A percentile compares a stretch with the other conserved stretches of the same genome.
These are phyloP conservation scores for Trichonephila clavipes DNA, from an alignment of 1,140 invertebrate species.

Conservation along the genomic window DNA sequence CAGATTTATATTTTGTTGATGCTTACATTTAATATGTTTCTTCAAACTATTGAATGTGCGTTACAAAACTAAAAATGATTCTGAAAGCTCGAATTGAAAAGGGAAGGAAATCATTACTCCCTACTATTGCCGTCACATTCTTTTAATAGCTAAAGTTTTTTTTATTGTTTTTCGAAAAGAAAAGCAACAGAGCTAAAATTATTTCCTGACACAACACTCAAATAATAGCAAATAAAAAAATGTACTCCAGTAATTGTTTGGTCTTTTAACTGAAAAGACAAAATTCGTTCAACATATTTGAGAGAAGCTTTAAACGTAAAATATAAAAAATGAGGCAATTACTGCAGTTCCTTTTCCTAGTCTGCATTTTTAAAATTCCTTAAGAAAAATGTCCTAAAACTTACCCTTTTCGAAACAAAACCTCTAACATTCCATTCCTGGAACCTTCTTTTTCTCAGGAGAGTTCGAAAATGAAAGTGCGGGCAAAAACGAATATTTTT, in stretches of 20 bases:
- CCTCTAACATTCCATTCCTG: slow-evolving; percentile 48
- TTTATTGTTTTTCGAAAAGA: no score
- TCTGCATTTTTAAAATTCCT: slow-evolving; percentile 44
- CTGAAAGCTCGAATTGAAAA: no score
- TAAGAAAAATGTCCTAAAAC: slow-evolving; percentile 15
- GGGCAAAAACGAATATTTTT: slow-evolving; percentile 54
- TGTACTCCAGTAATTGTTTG: slow-evolving; percentile 22
- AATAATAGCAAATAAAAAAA: neutral
- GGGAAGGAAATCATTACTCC: no score
- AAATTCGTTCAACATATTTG: neutral
- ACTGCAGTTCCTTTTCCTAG: neutral
- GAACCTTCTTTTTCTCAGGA: slow-evolving; percentile 20
- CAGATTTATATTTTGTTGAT: no score
- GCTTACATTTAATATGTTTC: no score
- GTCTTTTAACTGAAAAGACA: slow-evolving; percentile 39
- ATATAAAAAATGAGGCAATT: slow-evolving; percentile 42
- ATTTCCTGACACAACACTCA: neutral
- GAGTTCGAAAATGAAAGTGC: slow-evolving; percentile 34
- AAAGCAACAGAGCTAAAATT: neutral
- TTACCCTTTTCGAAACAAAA: slow-evolving; percentile 47
- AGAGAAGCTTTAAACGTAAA: neutral
- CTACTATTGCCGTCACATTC: no score
- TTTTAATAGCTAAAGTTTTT: no score
- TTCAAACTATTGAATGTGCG: no score
- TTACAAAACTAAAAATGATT: no score